Conservation (phyloP, 2,888 invertebrate genomes). For the Xanthia togata region DNA sequence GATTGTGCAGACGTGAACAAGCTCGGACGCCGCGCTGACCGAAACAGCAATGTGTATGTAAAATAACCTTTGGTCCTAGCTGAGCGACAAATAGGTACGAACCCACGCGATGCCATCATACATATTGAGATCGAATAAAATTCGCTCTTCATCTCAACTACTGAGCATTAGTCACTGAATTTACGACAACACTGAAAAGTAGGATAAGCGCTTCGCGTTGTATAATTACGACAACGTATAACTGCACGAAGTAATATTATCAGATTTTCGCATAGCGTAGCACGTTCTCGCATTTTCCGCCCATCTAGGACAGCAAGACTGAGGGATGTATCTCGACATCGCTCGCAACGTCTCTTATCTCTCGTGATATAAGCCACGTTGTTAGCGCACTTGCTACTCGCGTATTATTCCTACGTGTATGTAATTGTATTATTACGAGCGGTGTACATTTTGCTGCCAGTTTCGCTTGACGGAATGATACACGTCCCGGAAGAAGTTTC, state of each 20-base stretch:
- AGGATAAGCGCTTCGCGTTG: neutral
- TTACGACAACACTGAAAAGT: neutral
- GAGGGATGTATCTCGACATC: slow-evolving; percentile 43
- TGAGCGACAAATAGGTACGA: neutral
- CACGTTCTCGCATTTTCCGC: slow-evolving; percentile 34
- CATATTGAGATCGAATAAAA: neutral
- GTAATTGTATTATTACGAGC: slow-evolving; percentile 58
- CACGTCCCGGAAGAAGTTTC: slow-evolving; percentile 34
- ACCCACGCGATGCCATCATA: neutral
- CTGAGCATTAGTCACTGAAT: neutral
- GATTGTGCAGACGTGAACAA: slow-evolving; percentile 36
- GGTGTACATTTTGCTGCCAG: slow-evolving; percentile 33
- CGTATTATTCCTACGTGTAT: slow-evolving; percentile 52
- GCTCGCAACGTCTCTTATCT: slow-evolving; percentile 58
- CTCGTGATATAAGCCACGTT: slow-evolving; percentile 51
- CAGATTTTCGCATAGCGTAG: slow-evolving; percentile 17
- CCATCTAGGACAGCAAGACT: slow-evolving; percentile 25
- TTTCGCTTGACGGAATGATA: slow-evolving; percentile 42
- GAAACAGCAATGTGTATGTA: slow-evolving; percentile 39
- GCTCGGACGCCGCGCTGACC: slow-evolving; percentile 14
- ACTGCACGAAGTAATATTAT: slow-evolving; percentile 16
- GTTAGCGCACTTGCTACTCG: slow-evolving; percentile 54
- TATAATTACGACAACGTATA: slow-evolving; percentile 29
- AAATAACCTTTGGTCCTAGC: neutral
- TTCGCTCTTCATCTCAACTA: neutral